Conservation (phyloP, 2,888 invertebrate genomes). For the Uropetala carovei region DNA sequence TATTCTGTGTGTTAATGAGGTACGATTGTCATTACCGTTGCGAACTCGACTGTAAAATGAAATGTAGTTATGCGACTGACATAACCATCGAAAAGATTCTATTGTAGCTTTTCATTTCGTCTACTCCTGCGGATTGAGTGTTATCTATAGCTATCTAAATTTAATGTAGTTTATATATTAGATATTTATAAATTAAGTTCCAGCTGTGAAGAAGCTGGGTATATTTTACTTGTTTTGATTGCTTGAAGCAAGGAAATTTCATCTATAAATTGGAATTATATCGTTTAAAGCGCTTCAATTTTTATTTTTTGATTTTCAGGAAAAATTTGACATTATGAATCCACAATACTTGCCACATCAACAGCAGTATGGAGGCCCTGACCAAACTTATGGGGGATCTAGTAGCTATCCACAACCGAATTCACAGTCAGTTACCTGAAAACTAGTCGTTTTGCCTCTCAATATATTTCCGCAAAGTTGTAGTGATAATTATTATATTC, state of each 20-base stretch:
- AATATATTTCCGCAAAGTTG: slow-evolving; percentile 11
- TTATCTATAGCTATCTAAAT: too few species aligned
- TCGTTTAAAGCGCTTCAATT: too few species aligned
- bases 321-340: slow-evolving; percentile 46
- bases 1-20: too few species aligned
- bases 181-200: too few species aligned
- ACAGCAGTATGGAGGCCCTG: slow-evolving; percentile 56
- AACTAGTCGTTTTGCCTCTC: background rate
- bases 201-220: too few species aligned
- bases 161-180: too few species aligned
- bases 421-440: slow-evolving; percentile 27
- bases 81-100: background rate
- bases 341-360: slow-evolving; percentile 59
- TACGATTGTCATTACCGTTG: too few species aligned
- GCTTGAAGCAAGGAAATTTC: too few species aligned
- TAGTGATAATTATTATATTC: background rate
- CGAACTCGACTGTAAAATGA: background rate
- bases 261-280: too few species aligned
- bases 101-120: too few species aligned
- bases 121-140: too few species aligned
- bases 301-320: background rate
- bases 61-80: background rate
- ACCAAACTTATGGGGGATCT: slow-evolving; percentile 26
- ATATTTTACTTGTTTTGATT: too few species aligned
- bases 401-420: slow-evolving; percentile 31